phyloP scores from a whole-genome alignment of 2,888 invertebrate species.

The Gortyna flavago region DNA sequence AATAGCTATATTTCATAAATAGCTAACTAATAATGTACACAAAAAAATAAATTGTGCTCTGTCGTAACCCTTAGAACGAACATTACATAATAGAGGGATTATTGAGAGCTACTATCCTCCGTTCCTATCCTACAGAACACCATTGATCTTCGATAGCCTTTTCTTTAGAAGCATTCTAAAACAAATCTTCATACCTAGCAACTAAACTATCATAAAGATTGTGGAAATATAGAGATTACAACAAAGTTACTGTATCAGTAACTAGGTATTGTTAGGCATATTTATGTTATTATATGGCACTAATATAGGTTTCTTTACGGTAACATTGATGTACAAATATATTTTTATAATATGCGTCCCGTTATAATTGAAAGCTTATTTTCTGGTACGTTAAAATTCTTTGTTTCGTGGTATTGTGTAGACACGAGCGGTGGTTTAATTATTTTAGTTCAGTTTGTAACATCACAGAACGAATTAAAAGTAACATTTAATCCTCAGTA shows the following conservation, averaged over 20 bases:
- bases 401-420: conserved; percentile 23
- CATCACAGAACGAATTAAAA: conserved; percentile 3
- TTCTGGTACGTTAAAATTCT: conserved; percentile 47
- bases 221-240: conserved; percentile 49
- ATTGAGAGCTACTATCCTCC: conserved; percentile 53
- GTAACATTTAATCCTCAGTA: conserved; percentile 5
- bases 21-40: conserved; percentile 76
- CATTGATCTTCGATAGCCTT: conserved; percentile 41
- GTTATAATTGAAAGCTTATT: conserved; percentile 57
- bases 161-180: conserved; percentile 59
- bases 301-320: conserved; percentile 60
- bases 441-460: conserved; percentile 28
- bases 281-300: conserved; percentile 62
- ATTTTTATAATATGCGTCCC: conserved; percentile 61
- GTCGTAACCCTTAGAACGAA: conserved; percentile 63
- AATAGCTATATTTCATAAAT: conserved; percentile 70
- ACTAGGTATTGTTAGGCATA: conserved; percentile 49
- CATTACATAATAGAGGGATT: conserved; percentile 58
- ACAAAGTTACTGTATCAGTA: conserved; percentile 52
- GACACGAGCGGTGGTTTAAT: conserved; percentile 15
- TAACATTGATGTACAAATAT: conserved; percentile 65
- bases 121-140: conserved; percentile 57
- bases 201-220: conserved; percentile 60
- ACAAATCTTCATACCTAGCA: conserved; percentile 62
- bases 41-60: conserved; percentile 75